A percentile compares a stretch with the other conserved stretches of the same genome.
phyloP scores from a whole-genome alignment of 2,797 vertebrate genomes.

The Darevskia mixta region DNA sequence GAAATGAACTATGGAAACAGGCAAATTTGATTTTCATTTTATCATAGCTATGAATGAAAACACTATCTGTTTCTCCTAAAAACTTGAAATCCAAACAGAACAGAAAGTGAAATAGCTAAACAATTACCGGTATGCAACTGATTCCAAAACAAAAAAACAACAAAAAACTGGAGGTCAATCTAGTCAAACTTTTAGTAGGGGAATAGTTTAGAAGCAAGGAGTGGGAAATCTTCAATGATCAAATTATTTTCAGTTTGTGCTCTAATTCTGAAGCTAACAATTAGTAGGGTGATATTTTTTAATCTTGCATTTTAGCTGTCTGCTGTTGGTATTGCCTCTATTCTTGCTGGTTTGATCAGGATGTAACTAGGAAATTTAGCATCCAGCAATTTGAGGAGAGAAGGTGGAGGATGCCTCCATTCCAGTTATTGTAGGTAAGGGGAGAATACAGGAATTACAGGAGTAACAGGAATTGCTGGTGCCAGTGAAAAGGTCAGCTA shows the following conservation, averaged over 20 bases:
- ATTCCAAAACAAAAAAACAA: neutral
- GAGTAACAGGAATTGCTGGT: neutral
- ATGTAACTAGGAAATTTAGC: neutral
- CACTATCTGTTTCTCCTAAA: neutral
- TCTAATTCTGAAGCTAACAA: neutral
- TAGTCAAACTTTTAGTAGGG: neutral
- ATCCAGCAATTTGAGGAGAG: neutral
- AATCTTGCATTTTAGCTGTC: neutral
- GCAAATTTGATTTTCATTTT: neutral
- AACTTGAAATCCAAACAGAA: neutral
- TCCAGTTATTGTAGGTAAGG: neutral
- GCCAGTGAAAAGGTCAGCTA: neutral
- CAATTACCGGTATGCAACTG: neutral
- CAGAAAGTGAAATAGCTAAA: neutral
- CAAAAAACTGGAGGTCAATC: neutral
- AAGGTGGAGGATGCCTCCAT: too few relatives aligned
- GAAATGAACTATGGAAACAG: conserved; percentile 21
- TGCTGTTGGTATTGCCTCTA: neutral
- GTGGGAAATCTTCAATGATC: neutral
- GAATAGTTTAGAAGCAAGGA: neutral
- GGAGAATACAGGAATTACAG: too few relatives aligned
- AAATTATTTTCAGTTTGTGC: conserved; percentile 2
- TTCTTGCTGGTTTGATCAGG: neutral
- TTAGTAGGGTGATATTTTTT: neutral
- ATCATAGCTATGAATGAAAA: neutral